Evolutionary conservation across 2,113 vertebrate genomes (phyloP), one percentile per base, ranked within the genome.

Genomic region (Zosterops hypoxanthus): DNA sequence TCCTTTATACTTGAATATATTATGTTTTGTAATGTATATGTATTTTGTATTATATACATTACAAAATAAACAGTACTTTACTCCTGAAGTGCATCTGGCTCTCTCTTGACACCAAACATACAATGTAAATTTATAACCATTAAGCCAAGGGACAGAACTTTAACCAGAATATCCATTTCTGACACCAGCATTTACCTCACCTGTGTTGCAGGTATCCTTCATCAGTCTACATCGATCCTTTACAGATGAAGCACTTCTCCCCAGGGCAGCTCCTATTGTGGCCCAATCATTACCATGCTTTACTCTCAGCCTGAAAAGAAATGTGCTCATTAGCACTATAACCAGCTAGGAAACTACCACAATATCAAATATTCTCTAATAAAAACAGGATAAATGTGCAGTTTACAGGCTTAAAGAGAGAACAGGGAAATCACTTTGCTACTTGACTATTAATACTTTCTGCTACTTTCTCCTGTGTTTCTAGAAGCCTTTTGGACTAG

Each of bases 261-360:
- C 99, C 72, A 99, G 98, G 29, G 99, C 99, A 24, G 99, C 98
- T 83, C 99, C 99, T 92, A 99, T 99, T 5, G 99, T 99, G 52
- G 99, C 99, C 99, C 99, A 99, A 88, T 99, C 99, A 24, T 99
- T 99, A n/a, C 99, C 99, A 5, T 99, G 99, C 92, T 99, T 99
- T 97, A 98, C 97, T 91, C 99, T 98, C 96, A 99, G 97, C 93
- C 99, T 99, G 95, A 81, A 96, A 26, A 95, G 78, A 97, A 92
- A 97, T 56, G 19, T 8, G 34, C 33, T 89, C 60, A 79, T 98
- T 94, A 98, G 88, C 71, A 93, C 81, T 88, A 56, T 29, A 87
- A 41, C 52, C 56, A 57, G 11, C 29, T 33, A 69, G 14, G 12
- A 77, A 24, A 73, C 29, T 23, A 92, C 6, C 29, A 52, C 88